phyloP scores from a whole-genome alignment of 1,140 invertebrate genomes.

The Nylanderia fulva region DNA sequence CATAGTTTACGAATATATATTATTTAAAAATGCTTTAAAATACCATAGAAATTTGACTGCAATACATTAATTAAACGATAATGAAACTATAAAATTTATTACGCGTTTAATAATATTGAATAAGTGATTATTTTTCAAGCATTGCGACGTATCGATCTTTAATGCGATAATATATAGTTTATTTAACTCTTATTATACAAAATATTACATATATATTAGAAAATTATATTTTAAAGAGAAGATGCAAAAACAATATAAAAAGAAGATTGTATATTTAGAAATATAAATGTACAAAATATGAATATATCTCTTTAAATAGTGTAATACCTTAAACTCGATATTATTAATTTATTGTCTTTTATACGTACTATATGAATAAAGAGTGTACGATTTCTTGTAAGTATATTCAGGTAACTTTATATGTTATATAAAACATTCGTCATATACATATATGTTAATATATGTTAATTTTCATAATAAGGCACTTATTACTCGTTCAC shows the following conservation, averaged over 20 bases:
- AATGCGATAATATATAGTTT: no score
- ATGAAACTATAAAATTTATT: no score
- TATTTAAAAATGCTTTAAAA: no score
- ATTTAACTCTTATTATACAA: no score
- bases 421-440: conserved; percentile 24
- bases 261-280: conserved; percentile 47
- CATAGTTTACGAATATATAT: no score
- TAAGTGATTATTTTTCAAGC: no score
- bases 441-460: no score
- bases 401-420: conserved; percentile 49
- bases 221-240: background rate
- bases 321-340: conserved; percentile 21
- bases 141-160: no score
- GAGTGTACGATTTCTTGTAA: conserved; percentile 23
- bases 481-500: conserved; percentile 2
- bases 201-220: no score
- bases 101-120: no score
- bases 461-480: conserved; percentile 4
- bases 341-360: conserved; percentile 33
- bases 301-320: conserved; percentile 56
- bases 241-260: background rate
- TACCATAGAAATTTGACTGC: no score
- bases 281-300: conserved; percentile 41
- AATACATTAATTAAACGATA: no score
- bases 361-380: background rate